Evolutionary conservation across 2,113 vertebrate species (phyloP), one percentile per base, ranked within the genome.

Genomic region (Anseranas semipalmata): DNA sequence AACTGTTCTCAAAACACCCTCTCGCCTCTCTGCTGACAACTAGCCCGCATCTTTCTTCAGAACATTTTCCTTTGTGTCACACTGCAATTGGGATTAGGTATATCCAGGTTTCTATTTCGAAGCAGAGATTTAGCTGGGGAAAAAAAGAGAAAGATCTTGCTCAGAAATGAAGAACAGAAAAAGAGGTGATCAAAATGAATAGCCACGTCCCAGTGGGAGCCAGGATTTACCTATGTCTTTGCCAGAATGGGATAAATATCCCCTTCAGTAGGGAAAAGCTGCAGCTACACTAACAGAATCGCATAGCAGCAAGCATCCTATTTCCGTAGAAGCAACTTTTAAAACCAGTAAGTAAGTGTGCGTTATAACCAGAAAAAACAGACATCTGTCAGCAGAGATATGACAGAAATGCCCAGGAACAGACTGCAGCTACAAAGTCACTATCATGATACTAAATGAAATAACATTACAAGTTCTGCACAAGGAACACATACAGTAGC

Each of bases 401-500:
- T 8, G 83, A 27, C 73, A 17, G 62, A 78, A 95, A 85, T 32
- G 73, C 93, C 94, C 95, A 46, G 73, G 77, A 72, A 81, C 9
- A 0, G 9, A 72, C 93, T 18, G 83, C 88, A 93, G 86, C 93
- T 76, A 85, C 72, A 30, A 33, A 78, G 72, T 59, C 95, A 28
- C 89, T 33, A 22, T 1, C n/a, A 9, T 58, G 93, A 43, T 4
- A 86, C 37, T 10, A 63, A 77, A 87, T 10, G 68, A 81, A 92
- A 37, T 6, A 35, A 67, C 81, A 89, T 63, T 2, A 72, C 81
- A 85, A 52, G 33, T 59, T 95, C 89, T 76, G 87, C 93, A 95
- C 95, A 66, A 50, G 6, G 71, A 87, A 75, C 80, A 87, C 87
- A 37, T 6, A 91, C 93, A 96, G 93, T 3, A 97, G 94, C 95